Evolutionary conservation across 2,113 vertebrate genomes (phyloP), one percentile per base, ranked within the genome.

Genomic region (Dasyurus viverrinus): DNA sequence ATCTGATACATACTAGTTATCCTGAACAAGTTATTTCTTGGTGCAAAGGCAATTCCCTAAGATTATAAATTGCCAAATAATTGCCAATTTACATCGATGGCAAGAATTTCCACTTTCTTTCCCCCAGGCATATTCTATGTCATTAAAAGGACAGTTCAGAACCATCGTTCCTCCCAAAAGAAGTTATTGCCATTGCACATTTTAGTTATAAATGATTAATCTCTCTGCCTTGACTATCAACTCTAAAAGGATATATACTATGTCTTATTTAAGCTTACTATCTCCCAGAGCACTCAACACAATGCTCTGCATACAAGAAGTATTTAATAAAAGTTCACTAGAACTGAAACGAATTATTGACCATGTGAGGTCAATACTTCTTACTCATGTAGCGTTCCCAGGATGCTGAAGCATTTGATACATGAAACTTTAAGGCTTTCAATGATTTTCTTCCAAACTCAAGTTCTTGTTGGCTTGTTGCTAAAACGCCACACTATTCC

Each of bases 401-500:
- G 22, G 92, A 89, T 30, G 23, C 8, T 90, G 54, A 94, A 60
- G 93, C 57, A 42, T 94, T 60, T 84, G 42, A 91, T 47, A 97
- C 60, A 50, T 84, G 94, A 93, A 97, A 96, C 89, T 92, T 97
- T 91, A 95, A 90, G 90, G 55, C 57, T 95, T 92, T 95, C 92
- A 60, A 53, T 76, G 10, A 0, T n/a, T 89, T 90, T 89, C 47
- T 26, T 90, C 91, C 23, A 46, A 53, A 46, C 19, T n/a, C 9
- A 84, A 36, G 93, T 7, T 50, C 52, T 54, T 24, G n/a, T 19
- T 94, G 91, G 89, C 50, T 53, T n/a, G 54, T 92, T 89, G 89
- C 27, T 90, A 47, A 90, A 90, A 14, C 91, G 91, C 52, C 89
- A 48, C 7, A 89, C 9, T 14, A 54, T 19, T 92, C 46, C 90